Base-by-base conservation (phyloP, 2,797 vertebrate genomes). In the Apogon hyalosoma region DNA sequence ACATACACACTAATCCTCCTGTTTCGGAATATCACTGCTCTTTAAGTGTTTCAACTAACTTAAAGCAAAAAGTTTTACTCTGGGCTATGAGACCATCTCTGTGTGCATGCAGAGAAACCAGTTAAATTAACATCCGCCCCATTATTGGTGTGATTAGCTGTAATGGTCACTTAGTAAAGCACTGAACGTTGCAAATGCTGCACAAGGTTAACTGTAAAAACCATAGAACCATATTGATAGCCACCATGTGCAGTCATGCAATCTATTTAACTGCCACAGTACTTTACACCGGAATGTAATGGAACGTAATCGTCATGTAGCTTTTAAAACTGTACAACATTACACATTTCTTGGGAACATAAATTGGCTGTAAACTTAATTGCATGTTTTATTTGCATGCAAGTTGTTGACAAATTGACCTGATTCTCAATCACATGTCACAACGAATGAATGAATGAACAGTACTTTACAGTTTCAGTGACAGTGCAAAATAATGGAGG, bases 81-180 rank as follows among this genome's bases (percentile, higher is more conserved):
- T 48, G 12, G 69, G 75, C 65, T 71, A 42, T 56, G 40, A 67
- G 53, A 43, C 58, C 54, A 57, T 69, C 73, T 73, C 70, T 56
- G 47, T 74, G 55, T 64, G 66, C 79, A 66, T 72, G 48, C 78
- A 7, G 19, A 59, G 43, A 69, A 80, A 73, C 41, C 71, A 61
- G 53, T 46, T 56, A 81, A 82, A 88, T 83, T 36, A 53, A 73
- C 59, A 58, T 86, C 75, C 56, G 49, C 18, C 12, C 59, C 45
- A 54, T 88, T 76, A 57, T 63, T 64, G 74, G 61, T 3, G 41
- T 67, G 66, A 89, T 91, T 85, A 82, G 63, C 79, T 65, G 45
- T 80, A 90, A 90, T 84, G 75, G 80, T 83, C 80, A 75, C 79
- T 88, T 88, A 85, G 74, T 63, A 63, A 82, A 72, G 73, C 82